A percentile compares a stretch with the other conserved stretches of the same genome.
These are phyloP conservation scores for Telmatochromis brichardi DNA, from an alignment of 2,113 vertebrate genomes.

Conservation along the genomic window DNA sequence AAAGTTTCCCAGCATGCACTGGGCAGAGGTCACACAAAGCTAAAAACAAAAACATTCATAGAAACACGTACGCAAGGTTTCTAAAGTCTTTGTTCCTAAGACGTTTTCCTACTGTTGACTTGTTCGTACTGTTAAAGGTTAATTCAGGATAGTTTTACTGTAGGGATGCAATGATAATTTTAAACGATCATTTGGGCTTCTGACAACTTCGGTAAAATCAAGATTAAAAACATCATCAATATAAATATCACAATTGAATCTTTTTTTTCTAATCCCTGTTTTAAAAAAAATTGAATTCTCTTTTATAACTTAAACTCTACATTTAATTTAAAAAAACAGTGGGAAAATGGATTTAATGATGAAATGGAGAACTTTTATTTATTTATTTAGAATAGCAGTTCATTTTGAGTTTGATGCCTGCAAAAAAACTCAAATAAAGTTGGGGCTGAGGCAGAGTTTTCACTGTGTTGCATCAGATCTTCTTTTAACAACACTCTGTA, in stretches of 20 bases:
- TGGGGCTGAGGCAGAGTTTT: not conserved
- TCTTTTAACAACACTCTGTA: not conserved
- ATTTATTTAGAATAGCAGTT: not conserved
- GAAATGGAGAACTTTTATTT: not conserved
- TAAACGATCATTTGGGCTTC: not conserved
- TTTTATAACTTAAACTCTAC: not conserved
- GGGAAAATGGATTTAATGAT: not conserved
- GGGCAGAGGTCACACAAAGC: not conserved
- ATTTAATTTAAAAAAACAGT: not conserved
- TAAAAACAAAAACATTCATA: not conserved
- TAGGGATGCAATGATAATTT: not conserved
- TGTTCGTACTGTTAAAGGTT: not conserved
- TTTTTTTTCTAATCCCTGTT: not conserved
- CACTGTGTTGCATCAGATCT: not conserved
- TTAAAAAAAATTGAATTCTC: not conserved
- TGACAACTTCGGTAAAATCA: not conserved
- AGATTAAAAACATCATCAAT: not conserved
- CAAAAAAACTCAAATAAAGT: not conserved
- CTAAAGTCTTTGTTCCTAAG: not conserved
- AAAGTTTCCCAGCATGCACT: slow-evolving; percentile 1
- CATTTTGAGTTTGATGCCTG: not conserved
- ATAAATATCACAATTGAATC: not conserved
- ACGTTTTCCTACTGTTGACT: not conserved
- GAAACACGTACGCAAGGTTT: not conserved
- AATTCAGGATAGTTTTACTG: not conserved